A percentile compares a stretch with the other conserved stretches of the same genome.
Conservation (phyloP, 64 coral and sea anemone species). For the Montipora foliosa region DNA sequence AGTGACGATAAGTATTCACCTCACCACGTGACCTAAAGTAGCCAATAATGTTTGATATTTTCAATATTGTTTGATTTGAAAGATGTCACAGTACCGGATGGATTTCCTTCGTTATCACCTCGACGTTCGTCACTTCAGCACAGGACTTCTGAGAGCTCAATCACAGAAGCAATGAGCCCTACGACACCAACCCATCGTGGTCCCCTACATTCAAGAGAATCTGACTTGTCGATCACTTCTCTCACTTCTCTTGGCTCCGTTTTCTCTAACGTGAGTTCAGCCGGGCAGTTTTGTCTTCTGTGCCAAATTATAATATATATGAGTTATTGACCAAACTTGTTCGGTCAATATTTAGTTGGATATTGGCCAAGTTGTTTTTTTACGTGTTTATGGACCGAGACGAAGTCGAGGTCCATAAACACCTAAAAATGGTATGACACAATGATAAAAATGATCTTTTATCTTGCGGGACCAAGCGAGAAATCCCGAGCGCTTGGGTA, state of each 20-base stretch:
- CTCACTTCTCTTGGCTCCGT: neutral
- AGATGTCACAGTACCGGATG: neutral
- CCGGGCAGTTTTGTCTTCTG: neutral
- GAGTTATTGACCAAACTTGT: too few relatives aligned
- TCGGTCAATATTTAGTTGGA: too few relatives aligned
- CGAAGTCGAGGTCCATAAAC: too few relatives aligned
- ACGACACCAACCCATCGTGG: neutral
- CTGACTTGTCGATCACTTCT: neutral
- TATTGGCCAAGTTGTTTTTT: too few relatives aligned
- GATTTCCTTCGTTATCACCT: neutral
- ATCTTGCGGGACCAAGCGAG: too few relatives aligned
- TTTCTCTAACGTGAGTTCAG: slow-evolving; percentile 32
- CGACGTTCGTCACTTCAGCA: neutral
- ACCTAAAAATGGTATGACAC: too few relatives aligned
- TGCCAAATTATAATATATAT: neutral
- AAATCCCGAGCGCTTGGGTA: too few relatives aligned
- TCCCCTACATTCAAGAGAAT: neutral
- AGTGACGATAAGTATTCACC: too few relatives aligned
- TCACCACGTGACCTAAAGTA: too few relatives aligned
- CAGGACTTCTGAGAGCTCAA: neutral
- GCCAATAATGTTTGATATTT: neutral
- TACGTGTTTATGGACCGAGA: too few relatives aligned
- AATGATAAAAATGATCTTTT: too few relatives aligned
- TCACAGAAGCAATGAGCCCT: slow-evolving; percentile 6
- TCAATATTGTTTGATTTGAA: neutral